Base-by-base conservation (phyloP, 2,888 invertebrate species). In the Ophion ventricosus region DNA sequence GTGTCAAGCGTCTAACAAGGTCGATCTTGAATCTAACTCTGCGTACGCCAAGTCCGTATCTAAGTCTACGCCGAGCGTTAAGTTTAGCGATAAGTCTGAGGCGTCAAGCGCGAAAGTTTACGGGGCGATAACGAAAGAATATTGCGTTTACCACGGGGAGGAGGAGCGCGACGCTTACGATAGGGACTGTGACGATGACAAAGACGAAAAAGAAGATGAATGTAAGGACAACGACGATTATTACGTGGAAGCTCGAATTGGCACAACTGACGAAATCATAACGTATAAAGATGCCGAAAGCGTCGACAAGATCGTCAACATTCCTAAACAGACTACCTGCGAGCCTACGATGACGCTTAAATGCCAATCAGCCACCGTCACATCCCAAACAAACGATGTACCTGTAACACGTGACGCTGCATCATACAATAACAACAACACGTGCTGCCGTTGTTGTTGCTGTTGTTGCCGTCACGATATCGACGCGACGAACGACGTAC, bases 321-420 rank as follows among this genome's bases (percentile, higher is more conserved):
- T 93, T 93, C 93, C 93, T 93, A 93, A 89, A 91, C 89, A 90
- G 92, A 93, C 91, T 93, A 92, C 92, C 92, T 93, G 92, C 92
- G 92, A 93, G 93, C 93, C 93, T 93, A 93, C 91, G 93, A 93
- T 93, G 93, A 93, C 93, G 93, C 93, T 93, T 93, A 93, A 87
- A 90, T 89, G 92, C 92, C 92, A 92, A 93, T 92, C 92, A 91
- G 91, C 90, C 90, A 91, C 90, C 91, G 89, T 92, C 91, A 91
- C 92, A 92, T 92, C 92, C 92, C 91, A 92, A 92, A 91, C 91
- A 91, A 91, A 91, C 90, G 92, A 91, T 91, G 93, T 92, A 92
- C 92, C 92, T 92, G 92, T 89, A 89, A 89, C 89, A 91, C 91
- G 88, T 88, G 87, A 88, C 88, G 88, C 88, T 84, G 87, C 14